Conservation (phyloP, 2,888 invertebrate species). For the Epirrita christyi region DNA sequence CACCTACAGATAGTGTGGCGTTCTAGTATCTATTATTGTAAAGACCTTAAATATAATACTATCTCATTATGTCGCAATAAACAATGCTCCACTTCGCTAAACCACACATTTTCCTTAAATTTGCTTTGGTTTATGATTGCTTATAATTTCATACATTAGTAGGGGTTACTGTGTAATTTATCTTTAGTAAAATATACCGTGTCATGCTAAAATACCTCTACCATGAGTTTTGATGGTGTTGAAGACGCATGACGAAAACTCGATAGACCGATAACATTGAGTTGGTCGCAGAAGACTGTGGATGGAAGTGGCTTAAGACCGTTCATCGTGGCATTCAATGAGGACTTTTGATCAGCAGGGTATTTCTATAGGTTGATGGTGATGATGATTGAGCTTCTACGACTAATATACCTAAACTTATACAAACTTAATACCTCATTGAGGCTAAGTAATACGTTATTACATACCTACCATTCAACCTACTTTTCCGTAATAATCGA, state of each 20-base stretch:
- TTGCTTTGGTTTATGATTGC: slow-evolving; percentile 7
- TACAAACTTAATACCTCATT: slow-evolving; percentile 17
- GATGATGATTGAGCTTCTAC: too few relatives aligned
- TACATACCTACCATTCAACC: neutral
- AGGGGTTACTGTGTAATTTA: slow-evolving; percentile 25
- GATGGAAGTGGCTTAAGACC: too few relatives aligned
- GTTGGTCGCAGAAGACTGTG: too few relatives aligned
- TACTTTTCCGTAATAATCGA: slow-evolving; percentile 6
- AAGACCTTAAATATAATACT: neutral
- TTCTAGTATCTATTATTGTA: too few relatives aligned
- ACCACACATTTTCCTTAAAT: slow-evolving; percentile 4
- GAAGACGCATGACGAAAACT: too few relatives aligned
- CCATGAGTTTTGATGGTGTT: neutral
- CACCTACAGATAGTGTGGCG: too few relatives aligned
- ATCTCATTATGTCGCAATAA: slow-evolving; percentile 18
- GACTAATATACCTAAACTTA: slow-evolving; percentile 9
- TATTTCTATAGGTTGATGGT: too few relatives aligned
- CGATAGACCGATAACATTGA: too few relatives aligned
- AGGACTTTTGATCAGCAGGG: too few relatives aligned
- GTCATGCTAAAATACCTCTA: neutral
- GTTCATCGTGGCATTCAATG: too few relatives aligned
- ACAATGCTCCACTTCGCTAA: slow-evolving; percentile 14
- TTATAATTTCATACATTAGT: slow-evolving; percentile 26
- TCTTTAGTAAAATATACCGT: slow-evolving; percentile 13
- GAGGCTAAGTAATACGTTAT: slow-evolving; percentile 9